Evolutionary conservation across 2,888 invertebrate species (phyloP).

Genomic region (Acrobasis suavella): DNA sequence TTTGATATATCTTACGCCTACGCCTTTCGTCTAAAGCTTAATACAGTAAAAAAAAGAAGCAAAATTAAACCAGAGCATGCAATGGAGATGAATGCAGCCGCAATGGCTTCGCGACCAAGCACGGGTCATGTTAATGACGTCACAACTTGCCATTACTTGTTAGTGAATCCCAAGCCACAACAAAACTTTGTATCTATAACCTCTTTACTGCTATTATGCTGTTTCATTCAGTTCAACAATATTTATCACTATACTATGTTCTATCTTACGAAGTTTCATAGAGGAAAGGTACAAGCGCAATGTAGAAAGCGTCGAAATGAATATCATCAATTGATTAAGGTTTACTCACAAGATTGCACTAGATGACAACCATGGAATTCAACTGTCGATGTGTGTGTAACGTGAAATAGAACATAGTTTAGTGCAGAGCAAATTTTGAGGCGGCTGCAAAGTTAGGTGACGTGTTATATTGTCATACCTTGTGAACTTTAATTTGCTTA

Average conservation of each 20-base stretch:
- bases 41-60: constrained; percentile 25
- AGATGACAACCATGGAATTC: too few relatives aligned
- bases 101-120: constrained; percentile 65
- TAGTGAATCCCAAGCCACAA: constrained; percentile 78
- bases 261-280: neutral
- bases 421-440: too few relatives aligned
- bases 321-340: too few relatives aligned
- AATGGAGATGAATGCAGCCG: constrained; percentile 67
- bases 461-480: too few relatives aligned
- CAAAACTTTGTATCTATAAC: constrained; percentile 67
- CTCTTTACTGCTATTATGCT: constrained; percentile 56
- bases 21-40: neutral
- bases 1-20: neutral
- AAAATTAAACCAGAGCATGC: constrained; percentile 47
- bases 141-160: constrained; percentile 45
- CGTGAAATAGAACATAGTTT: too few relatives aligned
- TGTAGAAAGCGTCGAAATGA: too few relatives aligned
- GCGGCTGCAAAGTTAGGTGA: too few relatives aligned
- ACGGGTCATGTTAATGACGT: constrained; percentile 59
- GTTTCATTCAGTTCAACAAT: neutral
- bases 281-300: neutral
- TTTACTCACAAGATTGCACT: too few relatives aligned
- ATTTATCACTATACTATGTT: neutral
- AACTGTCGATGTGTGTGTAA: too few relatives aligned
- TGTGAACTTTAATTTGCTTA: too few relatives aligned